Percentiles rank a stretch among this genome's conserved stretches.
These are phyloP conservation scores for Limanda limanda DNA, from an alignment of 2,113 vertebrate genomes.

Conservation along the genomic window DNA sequence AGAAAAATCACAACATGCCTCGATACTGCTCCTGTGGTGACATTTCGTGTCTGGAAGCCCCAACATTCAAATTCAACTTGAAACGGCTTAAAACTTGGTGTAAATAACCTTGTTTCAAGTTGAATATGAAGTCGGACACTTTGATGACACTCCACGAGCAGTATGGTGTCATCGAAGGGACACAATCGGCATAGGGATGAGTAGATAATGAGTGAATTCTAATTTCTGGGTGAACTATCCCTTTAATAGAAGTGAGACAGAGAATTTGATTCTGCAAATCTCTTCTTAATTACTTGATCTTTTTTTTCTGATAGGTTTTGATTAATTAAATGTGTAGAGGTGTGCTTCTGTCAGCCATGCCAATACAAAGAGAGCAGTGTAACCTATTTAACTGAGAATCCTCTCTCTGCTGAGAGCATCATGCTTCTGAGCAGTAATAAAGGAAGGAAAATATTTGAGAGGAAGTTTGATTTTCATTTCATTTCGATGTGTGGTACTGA, in stretches of 20 bases:
- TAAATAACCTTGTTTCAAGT: too few species aligned
- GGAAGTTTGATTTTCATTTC: neutral
- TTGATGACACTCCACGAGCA: too few species aligned
- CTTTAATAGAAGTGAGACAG: neutral
- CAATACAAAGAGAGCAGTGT: constrained; percentile 25
- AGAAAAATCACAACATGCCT: too few species aligned
- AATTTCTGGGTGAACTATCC: too few species aligned
- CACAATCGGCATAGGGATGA: too few species aligned
- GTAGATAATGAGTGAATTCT: too few species aligned
- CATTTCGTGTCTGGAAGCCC: too few species aligned
- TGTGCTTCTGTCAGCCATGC: constrained; percentile 11
- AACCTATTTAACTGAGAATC: constrained; percentile 35
- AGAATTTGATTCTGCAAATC: neutral
- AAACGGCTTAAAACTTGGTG: too few species aligned
- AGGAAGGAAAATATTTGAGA: neutral
- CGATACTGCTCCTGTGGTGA: too few species aligned
- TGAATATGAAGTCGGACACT: too few species aligned
- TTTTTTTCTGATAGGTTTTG: neutral
- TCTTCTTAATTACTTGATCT: neutral
- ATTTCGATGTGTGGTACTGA: constrained; percentile 3
- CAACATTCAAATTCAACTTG: too few species aligned
- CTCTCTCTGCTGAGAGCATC: constrained; percentile 10
- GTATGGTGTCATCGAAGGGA: too few species aligned
- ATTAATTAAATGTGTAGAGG: constrained; percentile 48
- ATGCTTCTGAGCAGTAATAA: neutral